Conservation (phyloP, 30 jellyfish, hydroid and myxozoan genomes). For the Cassiopea xamachana region DNA sequence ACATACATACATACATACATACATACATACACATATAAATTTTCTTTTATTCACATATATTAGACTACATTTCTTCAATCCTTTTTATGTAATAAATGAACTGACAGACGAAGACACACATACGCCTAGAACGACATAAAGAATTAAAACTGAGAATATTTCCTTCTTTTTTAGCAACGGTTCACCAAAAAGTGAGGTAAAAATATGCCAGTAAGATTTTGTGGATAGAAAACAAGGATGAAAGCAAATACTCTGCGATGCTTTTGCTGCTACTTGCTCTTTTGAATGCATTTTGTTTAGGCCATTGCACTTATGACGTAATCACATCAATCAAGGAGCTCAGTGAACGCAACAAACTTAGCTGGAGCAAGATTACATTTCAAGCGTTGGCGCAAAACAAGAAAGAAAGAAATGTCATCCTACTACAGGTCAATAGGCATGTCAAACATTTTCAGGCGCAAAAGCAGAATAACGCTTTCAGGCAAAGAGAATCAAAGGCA, state of each 20-base stretch:
- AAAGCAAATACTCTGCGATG: slow-evolving; percentile 66
- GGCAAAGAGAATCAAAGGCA: background rate
- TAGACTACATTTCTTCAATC: too few relatives aligned
- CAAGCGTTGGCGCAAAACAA: background rate
- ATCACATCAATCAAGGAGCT: background rate
- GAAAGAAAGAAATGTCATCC: background rate
- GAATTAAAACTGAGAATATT: background rate
- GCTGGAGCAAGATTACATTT: background rate
- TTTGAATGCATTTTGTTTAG: slow-evolving; percentile 45
- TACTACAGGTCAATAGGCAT: background rate
- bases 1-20: background rate
- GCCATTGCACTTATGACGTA: slow-evolving; percentile 18
- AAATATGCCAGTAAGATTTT: slow-evolving; percentile 3
- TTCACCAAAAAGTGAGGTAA: background rate
- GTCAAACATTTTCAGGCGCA: background rate
- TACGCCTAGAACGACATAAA: too few relatives aligned
- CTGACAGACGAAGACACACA: too few relatives aligned
- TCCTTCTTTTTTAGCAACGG: background rate
- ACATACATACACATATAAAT: background rate
- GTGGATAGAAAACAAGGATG: slow-evolving; percentile 66
- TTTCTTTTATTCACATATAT: background rate
- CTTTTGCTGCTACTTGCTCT: slow-evolving; percentile 60
- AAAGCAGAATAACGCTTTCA: background rate
- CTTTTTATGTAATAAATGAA: too few relatives aligned
- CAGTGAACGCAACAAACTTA: background rate